Evolutionary conservation across 2,888 invertebrate species (phyloP).

Genomic region (Hyppa rectilinea): DNA sequence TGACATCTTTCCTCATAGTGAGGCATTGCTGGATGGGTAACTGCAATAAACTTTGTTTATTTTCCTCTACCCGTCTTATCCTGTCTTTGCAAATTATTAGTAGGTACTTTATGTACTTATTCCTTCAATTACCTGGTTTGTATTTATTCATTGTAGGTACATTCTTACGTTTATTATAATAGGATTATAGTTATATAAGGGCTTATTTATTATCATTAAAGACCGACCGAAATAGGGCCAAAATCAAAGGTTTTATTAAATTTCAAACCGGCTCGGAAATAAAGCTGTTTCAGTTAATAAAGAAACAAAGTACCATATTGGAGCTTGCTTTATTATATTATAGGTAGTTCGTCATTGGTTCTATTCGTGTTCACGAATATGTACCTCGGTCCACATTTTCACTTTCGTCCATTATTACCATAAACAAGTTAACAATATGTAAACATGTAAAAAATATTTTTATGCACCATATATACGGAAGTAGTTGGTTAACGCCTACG

Average conservation of each 20-base stretch:
- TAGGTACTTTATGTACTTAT: neutral
- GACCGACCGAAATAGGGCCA: neutral
- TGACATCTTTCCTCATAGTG: constrained; percentile 50
- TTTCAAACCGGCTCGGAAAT: too few species aligned
- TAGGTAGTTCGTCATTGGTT: too few species aligned
- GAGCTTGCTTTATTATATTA: too few species aligned
- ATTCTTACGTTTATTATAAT: constrained; percentile 1
- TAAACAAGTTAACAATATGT: too few species aligned
- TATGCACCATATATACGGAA: neutral
- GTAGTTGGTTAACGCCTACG: neutral
- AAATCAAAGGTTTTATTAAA: too few species aligned
- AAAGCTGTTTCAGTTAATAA: too few species aligned
- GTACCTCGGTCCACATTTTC: too few species aligned
- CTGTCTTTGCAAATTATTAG: constrained; percentile 2
- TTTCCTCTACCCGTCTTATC: constrained; percentile 44
- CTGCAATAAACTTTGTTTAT: constrained; percentile 40
- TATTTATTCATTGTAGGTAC: neutral
- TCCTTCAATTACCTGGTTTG: neutral
- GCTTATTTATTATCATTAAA: neutral
- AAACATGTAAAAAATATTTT: too few species aligned
- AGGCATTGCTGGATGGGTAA: constrained; percentile 17
- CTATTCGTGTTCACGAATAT: too few species aligned
- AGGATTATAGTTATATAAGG: neutral
- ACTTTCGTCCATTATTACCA: too few species aligned
- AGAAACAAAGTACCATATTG: too few species aligned